These are phyloP conservation scores for Corapipo altera DNA, from an alignment of 2,113 vertebrate species.

Conservation along the genomic window DNA sequence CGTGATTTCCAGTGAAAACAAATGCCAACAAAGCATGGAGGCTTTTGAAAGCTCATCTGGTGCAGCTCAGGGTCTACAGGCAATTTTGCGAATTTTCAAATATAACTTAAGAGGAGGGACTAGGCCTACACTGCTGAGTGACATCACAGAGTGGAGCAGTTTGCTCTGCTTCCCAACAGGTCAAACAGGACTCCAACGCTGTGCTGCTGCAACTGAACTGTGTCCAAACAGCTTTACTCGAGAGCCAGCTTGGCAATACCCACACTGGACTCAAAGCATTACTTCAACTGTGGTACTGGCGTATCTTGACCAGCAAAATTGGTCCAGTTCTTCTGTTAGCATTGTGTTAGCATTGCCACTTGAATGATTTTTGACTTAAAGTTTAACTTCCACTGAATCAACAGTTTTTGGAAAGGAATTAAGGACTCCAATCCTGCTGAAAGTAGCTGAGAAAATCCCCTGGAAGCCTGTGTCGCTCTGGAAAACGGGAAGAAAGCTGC, in stretches of 20 bases:
- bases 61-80: not conserved
- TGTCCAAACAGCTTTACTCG: not conserved
- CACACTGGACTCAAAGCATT: accelerated
- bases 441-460: not conserved
- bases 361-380: not conserved
- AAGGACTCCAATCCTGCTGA: not conserved
- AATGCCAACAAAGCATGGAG: not conserved
- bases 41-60: not conserved
- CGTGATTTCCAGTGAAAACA: accelerated
- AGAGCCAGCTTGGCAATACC: not conserved
- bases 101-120: accelerated
- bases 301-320: not conserved
- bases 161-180: not conserved
- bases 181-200: not conserved
- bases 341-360: not conserved
- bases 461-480: not conserved
- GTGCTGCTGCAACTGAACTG: not conserved
- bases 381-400: not conserved
- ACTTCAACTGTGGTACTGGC: not conserved
- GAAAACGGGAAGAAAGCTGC: not conserved
- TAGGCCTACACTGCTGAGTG: not conserved
- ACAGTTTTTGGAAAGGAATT: not conserved
- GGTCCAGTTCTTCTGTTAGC: not conserved
- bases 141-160: not conserved
- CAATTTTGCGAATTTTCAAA: not conserved